Evolutionary conservation across 2,797 vertebrate species (phyloP), one percentile per base, ranked within the genome.

Genomic region (Hybognathus amarus): DNA sequence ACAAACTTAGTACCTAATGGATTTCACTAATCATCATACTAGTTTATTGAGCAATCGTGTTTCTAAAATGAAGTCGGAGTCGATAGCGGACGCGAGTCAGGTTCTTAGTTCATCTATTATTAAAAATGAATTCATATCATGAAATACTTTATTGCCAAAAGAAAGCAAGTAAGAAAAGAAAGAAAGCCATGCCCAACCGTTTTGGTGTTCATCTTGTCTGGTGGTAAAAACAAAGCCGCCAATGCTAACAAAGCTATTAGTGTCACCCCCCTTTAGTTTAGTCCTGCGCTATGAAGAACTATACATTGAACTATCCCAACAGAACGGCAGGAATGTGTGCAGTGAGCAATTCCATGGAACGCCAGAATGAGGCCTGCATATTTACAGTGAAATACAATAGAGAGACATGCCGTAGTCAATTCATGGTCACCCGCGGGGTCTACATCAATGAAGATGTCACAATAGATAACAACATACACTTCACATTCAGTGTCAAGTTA

Each of bases 1-100:
- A 90, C 85, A 89, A 90, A 91, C 61, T 71, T 89, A 84, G 56
- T 22, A 87, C 90, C 86, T 70, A 87, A 85, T 87, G 86, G 85
- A 90, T 91, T 90, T 90, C 89, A 61, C 89, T 73, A 47, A 64
- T 81, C 59, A 69, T 56, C 36, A 80, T 50, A 56, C 36, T 52
- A 27, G 36, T 40, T 42, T 59, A 69, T 68, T 27, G 45, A 9
- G 33, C 38, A 40, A 67, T 75, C 10, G 47, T 40, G 33, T 75
- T 40, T 66, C 70, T 50, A 88, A 88, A 88, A 89, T 90, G 85
- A 90, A 90, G 45, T 13, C 22, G 0, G 7, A 45, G 68, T 71
- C 15, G 5, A 76, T 61, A 42, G n/a, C 9, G 42, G 74, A 40
- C 5, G 5, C 13, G 74, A 42, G 36, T 27, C 15, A 42, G 36